Evolutionary conservation across 64 coral and sea anemone genomes (phyloP), one percentile per base, ranked within the genome.

Genomic region (Actinia equina): DNA sequence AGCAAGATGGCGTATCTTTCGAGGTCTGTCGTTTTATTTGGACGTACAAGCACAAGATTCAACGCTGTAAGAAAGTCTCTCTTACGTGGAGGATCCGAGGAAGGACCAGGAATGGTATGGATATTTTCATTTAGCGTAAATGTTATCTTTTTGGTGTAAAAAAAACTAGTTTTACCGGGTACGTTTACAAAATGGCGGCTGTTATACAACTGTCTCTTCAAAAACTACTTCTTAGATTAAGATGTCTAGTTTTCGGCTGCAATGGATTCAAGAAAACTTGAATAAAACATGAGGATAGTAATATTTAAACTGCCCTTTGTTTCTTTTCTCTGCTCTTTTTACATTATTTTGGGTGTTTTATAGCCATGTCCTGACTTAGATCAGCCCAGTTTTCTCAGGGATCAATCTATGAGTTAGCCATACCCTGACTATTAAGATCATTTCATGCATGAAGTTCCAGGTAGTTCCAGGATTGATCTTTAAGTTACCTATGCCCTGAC

Each of bases 21-120:
- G 59, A 93, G 91, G 52, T 85, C 93, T 74, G 59, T 99, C 18
- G 92, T 76, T 53, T 83, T 95, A 89, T 87, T 99, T 95, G 97
- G 91, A 71, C 97, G 97, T 86, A 93, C 97, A 83, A 93, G 93
- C n/a, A 91, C 80, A 51, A 93, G 97, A 88, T 44, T 93, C 16
- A 93, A 93, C 43, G 89, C 83, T 55, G 85, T 88, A 30, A 93
- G 88, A 87, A 83, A 91, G 13, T 89, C 77, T 45, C 83, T 92
- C 45, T 77, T 95, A 56, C 93, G 97, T 79, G 77, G 88, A 64
- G 97, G 92, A 19, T 61, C 77, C 59, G 93, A 86, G 5, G 91
- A 95, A 70, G 97, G 90, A 86, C 93, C 97, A 91, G 97, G 97
- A 54, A 84, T 59, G 64, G 93, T 95, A 88, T 77, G 77, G 26